Base-by-base conservation (phyloP, 2,113 vertebrate species). In the Falcunculus frontatus region DNA sequence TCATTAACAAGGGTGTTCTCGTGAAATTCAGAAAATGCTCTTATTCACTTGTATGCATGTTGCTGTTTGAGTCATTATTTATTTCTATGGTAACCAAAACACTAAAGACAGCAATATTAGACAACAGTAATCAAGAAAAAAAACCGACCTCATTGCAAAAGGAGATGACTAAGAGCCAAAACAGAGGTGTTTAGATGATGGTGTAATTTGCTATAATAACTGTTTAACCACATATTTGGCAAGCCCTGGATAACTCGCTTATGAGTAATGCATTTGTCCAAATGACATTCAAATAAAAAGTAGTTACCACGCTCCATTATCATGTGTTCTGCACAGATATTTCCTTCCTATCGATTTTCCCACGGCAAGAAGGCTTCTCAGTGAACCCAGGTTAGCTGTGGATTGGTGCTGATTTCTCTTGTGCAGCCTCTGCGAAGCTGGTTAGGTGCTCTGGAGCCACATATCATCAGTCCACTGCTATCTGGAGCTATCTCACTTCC, bases 101-200 rank as follows among this genome's bases (percentile, higher is more conserved):
- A 90, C 76, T 86, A 95, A 86, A 90, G 87, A 81, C 33, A 86
- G 69, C 60, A 64, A 63, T 90, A 87, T 87, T 59, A 90, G 93
- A 81, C 83, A 94, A 82, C 41, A 96, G 52, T 42, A 85, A 91
- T 91, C 27, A 84, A 76, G 33, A 2, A 60, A 88, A 69, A 63
- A 59, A 35, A 12, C 4, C 39, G n/a, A 53, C 30, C 30, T 59
- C 67, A 47, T 64, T 85, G 85, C 93, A 95, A 95, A 93, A 96
- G 73, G 77, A 87, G 90, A 75, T 53, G 72, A 89, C 83, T 75
- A 56, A 78, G 73, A 95, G 88, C 93, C 90, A 96, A 90, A 95
- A 88, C 86, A 96, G 96, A 97, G 92, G 95, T 96, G 95, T 96
- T 96, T 92, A 95, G 95, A 90, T 93, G 95, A 93, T 94, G 65